Conservation (phyloP, 2,797 vertebrate genomes). For the Sebastes taczanowskii region DNA sequence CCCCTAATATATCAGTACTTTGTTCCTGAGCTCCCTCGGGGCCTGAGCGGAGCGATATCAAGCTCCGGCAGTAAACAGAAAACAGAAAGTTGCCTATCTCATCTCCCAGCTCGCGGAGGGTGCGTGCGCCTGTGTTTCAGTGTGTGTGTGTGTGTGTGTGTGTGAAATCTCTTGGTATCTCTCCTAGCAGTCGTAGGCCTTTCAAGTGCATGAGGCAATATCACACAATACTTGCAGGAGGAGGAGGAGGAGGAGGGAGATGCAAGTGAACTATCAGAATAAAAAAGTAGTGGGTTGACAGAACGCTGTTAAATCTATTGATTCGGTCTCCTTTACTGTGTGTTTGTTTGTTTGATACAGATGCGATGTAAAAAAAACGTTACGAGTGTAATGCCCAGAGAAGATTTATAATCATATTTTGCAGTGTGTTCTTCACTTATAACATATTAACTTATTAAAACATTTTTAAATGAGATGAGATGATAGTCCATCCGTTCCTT, state of each 20-base stretch:
- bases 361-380: conserved; percentile 16
- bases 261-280: conserved; percentile 72
- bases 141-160: conserved; percentile 23
- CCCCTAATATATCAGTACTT: not conserved
- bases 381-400: not conserved
- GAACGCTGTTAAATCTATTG: conserved; percentile 49
- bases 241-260: conserved; percentile 65
- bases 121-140: conserved; percentile 5
- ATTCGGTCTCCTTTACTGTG: conserved; percentile 20
- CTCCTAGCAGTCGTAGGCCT: conserved; percentile 74
- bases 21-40: conserved; percentile 16
- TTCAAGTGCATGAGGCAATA: conserved; percentile 83
- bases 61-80: conserved; percentile 64
- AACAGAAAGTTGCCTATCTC: conserved; percentile 68
- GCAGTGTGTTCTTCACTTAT: not conserved
- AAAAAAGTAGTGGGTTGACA: conserved; percentile 58
- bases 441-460: not conserved
- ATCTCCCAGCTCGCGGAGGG: conserved; percentile 52
- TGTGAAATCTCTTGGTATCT: conserved; percentile 78
- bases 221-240: conserved; percentile 78
- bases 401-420: conserved; percentile 17
- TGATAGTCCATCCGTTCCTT: not conserved
- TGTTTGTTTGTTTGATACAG: conserved; percentile 43
- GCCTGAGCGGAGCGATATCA: conserved; percentile 44
- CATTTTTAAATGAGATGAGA: not conserved